Evolutionary conservation across 2,797 vertebrate species (phyloP).

Genomic region (Florisuga fusca): DNA sequence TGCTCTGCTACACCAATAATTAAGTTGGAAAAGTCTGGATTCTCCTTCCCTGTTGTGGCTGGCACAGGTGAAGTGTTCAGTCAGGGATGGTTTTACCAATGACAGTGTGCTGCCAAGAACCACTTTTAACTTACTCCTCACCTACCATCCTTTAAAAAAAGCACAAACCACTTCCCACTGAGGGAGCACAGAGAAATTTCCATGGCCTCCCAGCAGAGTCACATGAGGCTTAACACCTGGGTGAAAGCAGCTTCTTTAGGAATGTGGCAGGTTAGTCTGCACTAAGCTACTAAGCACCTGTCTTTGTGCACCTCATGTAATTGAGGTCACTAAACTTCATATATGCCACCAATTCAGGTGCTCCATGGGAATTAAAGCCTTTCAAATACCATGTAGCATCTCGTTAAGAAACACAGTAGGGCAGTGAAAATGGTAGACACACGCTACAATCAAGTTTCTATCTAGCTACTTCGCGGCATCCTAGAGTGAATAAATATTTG

Average conservation of each 20-base stretch:
- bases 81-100: background rate
- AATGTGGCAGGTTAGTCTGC: background rate
- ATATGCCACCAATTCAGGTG: background rate
- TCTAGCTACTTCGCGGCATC: background rate
- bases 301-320: background rate
- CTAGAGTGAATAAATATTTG: background rate
- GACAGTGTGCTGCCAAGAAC: background rate
- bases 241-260: background rate
- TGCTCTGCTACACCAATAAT: background rate
- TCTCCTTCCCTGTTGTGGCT: background rate
- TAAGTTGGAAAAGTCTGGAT: background rate
- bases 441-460: background rate
- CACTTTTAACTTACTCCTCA: background rate
- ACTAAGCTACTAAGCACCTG: background rate
- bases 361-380: background rate
- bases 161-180: accelerated
- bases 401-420: background rate
- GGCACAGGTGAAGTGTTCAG: background rate
- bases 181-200: background rate
- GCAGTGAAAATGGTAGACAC: background rate
- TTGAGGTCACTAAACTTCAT: background rate
- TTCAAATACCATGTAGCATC: background rate
- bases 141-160: background rate
- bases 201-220: background rate
- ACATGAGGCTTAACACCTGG: background rate